These are phyloP conservation scores for Oreochromis niloticus DNA, from an alignment of 2,113 vertebrate genomes.

Conservation along the genomic window DNA sequence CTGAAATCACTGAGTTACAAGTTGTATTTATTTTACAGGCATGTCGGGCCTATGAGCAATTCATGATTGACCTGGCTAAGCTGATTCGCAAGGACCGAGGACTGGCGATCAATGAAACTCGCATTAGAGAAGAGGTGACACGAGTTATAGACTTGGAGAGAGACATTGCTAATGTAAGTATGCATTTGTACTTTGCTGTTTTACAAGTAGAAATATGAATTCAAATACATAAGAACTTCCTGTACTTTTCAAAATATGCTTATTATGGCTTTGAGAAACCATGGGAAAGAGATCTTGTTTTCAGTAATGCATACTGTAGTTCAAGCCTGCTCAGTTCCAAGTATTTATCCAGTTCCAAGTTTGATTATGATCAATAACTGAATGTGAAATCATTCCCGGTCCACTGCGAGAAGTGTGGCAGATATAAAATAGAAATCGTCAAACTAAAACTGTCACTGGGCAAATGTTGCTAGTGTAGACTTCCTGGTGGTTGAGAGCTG, in stretches of 20 bases:
- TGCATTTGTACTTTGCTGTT: not conserved
- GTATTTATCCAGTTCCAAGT: not conserved
- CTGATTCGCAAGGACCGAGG: slow-evolving; percentile 81
- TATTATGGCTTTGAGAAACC: not conserved
- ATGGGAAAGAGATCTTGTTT: not conserved
- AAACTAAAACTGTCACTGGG: not conserved
- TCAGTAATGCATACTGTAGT: not conserved
- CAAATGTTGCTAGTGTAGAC: not conserved
- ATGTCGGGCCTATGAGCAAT: slow-evolving; percentile 84
- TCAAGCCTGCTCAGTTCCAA: not conserved
- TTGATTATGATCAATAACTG: not conserved
- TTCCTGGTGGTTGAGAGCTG: not conserved
- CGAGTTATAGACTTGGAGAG: slow-evolving; percentile 86
- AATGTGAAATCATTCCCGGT: not conserved
- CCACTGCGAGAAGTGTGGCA: not conserved
- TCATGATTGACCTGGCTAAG: slow-evolving; percentile 86
- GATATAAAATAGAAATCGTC: not conserved
- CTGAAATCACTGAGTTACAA: not conserved
- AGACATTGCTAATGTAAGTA: slow-evolving; percentile 89
- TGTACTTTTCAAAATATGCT: too few species aligned
- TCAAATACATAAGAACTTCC: not conserved
- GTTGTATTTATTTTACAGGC: slow-evolving; percentile 69
- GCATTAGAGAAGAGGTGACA: slow-evolving; percentile 74
- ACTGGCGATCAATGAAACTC: slow-evolving; percentile 63
- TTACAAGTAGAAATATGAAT: not conserved